A percentile compares a stretch with the other conserved stretches of the same genome.
Evolutionary conservation across 1,140 invertebrate species (phyloP).

Genomic region (Homarus americanus): DNA sequence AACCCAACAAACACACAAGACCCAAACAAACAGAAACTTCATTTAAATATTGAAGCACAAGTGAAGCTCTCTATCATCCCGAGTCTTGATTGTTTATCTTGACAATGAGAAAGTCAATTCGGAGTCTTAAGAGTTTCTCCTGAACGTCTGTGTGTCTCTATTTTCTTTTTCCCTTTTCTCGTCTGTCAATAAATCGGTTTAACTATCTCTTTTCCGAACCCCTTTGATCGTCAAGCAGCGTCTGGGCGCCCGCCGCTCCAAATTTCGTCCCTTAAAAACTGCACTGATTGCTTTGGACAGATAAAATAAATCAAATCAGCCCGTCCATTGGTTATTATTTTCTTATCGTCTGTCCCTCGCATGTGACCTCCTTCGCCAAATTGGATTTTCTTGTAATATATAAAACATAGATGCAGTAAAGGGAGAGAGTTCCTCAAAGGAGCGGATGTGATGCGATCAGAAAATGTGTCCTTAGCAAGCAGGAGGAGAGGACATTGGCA

Average conservation of each 20-base stretch:
- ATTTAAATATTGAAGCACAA: too few relatives aligned
- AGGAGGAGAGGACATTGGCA: not conserved
- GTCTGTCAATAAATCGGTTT: not conserved
- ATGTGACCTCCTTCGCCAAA: not conserved
- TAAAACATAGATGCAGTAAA: not conserved
- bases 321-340: not conserved
- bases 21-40: too few relatives aligned
- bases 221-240: not conserved
- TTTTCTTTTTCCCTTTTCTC: too few relatives aligned
- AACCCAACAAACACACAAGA: too few relatives aligned
- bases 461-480: constrained; percentile 15
- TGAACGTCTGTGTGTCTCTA: too few relatives aligned
- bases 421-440: not conserved
- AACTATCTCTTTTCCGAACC: not conserved
- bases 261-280: not conserved
- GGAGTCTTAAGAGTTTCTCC: too few relatives aligned
- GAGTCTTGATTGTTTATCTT: too few relatives aligned
- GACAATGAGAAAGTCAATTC: too few relatives aligned
- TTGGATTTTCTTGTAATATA: constrained; percentile 12
- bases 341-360: not conserved
- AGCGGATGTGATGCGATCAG: constrained; percentile 11
- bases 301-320: not conserved
- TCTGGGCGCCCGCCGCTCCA: not conserved
- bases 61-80: too few relatives aligned
- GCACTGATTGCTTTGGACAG: not conserved